Evolutionary conservation across 2,888 invertebrate genomes (phyloP), one percentile per base, ranked within the genome.

Genomic region (Clusia tigrina): DNA sequence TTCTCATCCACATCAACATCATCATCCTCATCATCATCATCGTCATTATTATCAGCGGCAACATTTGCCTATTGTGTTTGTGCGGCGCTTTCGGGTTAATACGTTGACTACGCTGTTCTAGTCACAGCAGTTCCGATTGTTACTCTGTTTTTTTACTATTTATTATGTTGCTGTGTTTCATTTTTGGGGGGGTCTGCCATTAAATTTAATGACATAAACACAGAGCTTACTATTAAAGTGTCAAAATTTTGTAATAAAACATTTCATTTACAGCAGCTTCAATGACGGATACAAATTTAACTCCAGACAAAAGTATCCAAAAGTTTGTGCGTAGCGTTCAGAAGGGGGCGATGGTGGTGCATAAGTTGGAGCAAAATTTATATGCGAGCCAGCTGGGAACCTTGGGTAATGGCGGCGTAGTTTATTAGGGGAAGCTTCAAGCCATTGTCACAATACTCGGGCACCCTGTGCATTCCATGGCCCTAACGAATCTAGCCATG

Each of bases 161-260:
- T 10, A 20, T 32, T 54, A 38, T 23, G 42, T 42, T 32, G n/a
- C 26, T 25, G 37, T 48, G 32, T 24, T n/a, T 57, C 24, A 38
- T 60, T 54, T 56, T 55, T 52, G 23, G 60, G 52, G 62, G 67
- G 64, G 68, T 66, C 72, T 69, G 60, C 74, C 70, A 76, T 78
- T 79, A 79, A 78, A 71, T 75, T 69, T 76, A 77, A 78, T 79
- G 78, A 79, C 77, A 79, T 78, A 74, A 74, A 77, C 78, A 76
- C 65, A 32, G 12, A 32, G 32, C n/a, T 48, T 48, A 22, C 22
- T 22, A 48, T 48, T 5, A 48, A 48, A 20, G 22, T 48, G 48
- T 22, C 20, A 48, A 42, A 42, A 42, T 15, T 42, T n/a, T 42
- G 12, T 3, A 15, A 42, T 42, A 42, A 42, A 32, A 32, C n/a